These are phyloP conservation scores for Burhinus oedicnemus DNA, from an alignment of 2,113 vertebrate species.

Conservation along the genomic window DNA sequence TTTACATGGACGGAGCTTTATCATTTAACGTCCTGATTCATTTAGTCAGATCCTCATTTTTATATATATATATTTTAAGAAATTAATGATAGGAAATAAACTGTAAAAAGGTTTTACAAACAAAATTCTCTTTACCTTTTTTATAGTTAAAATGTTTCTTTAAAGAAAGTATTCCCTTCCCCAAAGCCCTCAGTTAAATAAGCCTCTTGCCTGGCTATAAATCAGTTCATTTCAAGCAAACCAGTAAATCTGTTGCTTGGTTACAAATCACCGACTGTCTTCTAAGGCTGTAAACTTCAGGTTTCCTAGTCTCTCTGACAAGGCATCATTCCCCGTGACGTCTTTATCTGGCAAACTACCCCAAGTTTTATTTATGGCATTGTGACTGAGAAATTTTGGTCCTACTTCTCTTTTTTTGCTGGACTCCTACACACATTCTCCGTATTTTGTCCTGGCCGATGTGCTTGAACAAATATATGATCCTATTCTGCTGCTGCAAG, in stretches of 20 bases:
- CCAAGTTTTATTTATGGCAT: not conserved
- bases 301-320: not conserved
- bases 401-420: not conserved
- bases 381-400: not conserved
- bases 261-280: not conserved
- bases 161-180: not conserved
- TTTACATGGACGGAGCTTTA: slow-evolving; percentile 85
- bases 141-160: slow-evolving; percentile 49
- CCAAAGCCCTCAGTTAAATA: not conserved
- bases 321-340: not conserved
- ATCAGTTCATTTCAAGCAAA: not conserved
- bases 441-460: not conserved
- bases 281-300: not conserved
- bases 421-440: not conserved
- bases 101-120: slow-evolving; percentile 74
- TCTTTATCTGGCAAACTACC: not conserved
- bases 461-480: not conserved
- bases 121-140: slow-evolving; percentile 73
- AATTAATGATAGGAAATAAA: slow-evolving; percentile 80
- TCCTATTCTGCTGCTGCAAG: not conserved
- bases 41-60: slow-evolving; percentile 72
- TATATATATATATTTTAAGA: slow-evolving; percentile 62
- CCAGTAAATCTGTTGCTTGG: not conserved
- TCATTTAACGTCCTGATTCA: slow-evolving; percentile 72
- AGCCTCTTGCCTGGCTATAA: not conserved